Conservation (phyloP, 1,140 invertebrate genomes). For the Eumaeus atala region DNA sequence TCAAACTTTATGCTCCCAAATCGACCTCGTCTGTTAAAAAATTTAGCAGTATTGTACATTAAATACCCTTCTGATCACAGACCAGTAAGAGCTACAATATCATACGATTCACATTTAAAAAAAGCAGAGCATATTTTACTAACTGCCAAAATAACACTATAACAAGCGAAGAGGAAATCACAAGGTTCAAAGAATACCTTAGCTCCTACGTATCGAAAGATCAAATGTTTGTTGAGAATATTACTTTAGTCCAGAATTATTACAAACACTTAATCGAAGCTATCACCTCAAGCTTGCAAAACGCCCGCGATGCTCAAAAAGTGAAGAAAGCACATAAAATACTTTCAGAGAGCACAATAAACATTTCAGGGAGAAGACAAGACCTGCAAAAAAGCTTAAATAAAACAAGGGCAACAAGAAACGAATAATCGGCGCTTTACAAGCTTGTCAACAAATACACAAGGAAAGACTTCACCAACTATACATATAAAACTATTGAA, state of each 20-base stretch:
- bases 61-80: constrained; percentile 28
- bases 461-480: constrained; percentile 21
- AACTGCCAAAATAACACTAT: not conserved
- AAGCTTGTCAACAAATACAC: not conserved
- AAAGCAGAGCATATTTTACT: constrained; percentile 14
- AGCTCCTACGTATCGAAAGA: not conserved
- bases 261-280: not conserved
- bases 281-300: constrained; percentile 6
- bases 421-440: not conserved
- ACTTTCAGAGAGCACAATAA: not conserved
- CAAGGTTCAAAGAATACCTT: not conserved
- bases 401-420: not conserved
- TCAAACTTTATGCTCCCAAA: constrained; percentile 29
- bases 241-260: constrained; percentile 4
- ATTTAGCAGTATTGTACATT: constrained; percentile 26
- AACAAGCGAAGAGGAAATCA: not conserved
- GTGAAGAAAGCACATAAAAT: not conserved
- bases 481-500: constrained; percentile 23
- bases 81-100: constrained; percentile 22
- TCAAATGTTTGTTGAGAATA: too few relatives aligned
- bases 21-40: constrained; percentile 16
- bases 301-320: not conserved
- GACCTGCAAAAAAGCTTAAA: not conserved
- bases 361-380: not conserved
- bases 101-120: constrained; percentile 17